Evolutionary conservation across 2,113 vertebrate species (phyloP).

Genomic region (Gavia stellata): DNA sequence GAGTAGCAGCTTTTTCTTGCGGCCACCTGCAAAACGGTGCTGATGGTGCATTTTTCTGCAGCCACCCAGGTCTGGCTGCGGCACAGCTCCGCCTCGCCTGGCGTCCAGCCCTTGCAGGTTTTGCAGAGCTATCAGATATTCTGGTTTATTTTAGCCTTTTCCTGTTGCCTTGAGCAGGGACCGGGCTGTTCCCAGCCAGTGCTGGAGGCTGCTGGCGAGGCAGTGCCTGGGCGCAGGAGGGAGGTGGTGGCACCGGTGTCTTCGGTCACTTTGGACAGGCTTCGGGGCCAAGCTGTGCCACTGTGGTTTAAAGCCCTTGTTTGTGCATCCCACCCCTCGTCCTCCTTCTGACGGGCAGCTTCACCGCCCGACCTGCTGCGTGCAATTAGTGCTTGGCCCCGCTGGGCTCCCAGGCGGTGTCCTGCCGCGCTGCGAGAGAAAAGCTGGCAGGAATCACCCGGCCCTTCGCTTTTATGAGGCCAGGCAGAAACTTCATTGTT

Average conservation of each 20-base stretch:
- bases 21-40: neutral
- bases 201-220: neutral
- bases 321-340: neutral
- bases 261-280: accelerated
- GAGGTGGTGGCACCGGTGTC: neutral
- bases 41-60: neutral
- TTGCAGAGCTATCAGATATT: neutral
- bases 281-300: neutral
- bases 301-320: neutral
- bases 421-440: neutral
- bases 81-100: neutral
- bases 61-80: neutral
- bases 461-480: neutral
- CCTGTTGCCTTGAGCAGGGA: neutral
- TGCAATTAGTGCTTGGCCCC: neutral
- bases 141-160: neutral
- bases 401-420: neutral
- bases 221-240: neutral
- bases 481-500: neutral
- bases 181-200: neutral
- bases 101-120: neutral
- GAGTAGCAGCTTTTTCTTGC: neutral
- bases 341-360: neutral
- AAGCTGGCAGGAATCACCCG: neutral
- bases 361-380: accelerated